Evolutionary conservation across 2,888 invertebrate genomes (phyloP), one percentile per base, ranked within the genome.

Genomic region (Creontiades dilutus): DNA sequence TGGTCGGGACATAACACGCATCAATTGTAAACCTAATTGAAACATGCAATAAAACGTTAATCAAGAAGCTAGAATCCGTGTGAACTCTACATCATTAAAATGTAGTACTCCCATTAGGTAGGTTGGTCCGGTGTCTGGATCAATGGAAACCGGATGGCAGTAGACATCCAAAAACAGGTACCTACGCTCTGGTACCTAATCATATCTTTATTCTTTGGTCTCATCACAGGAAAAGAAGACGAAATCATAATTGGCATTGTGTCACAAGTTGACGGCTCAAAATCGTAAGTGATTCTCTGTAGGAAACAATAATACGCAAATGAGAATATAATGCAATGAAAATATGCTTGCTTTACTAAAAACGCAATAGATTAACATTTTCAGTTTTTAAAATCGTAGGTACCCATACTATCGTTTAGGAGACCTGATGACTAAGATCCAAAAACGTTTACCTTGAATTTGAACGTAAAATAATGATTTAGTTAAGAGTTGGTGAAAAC

Each of bases 221-320:
- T 85, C 61, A 28, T 27, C 28, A 46, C 85, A 57, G 85, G 61
- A 61, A 28, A 28, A 85, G 68, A 85, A 85, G 68, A 85, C 47
- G 37, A 82, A 47, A 52, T 47, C 48, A 13, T 52, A 52, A 52
- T 52, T 52, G 82, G 82, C 48, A 52, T 82, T 82, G 82, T 82
- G 82, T 82, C 55, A 82, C 82, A 82, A 82, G 82, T 82, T 82
- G 82, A 82, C 16, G 47, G 52, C 82, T 82, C 78, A 19, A 47
- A 11, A 82, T 52, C 23, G 82, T 82, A 82, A 82, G 82, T 82
- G 48, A 52, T 52, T 19, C 46, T 14, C 52, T 47, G 37, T 37
- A 78, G 46, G 78, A 78, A 78, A 46, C 19, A 23, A 1, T 27
- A 11, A 3, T 5, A 68, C 23, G 27, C 23, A 68, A 68, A 7